These are phyloP conservation scores for Zaprionus lineosus DNA, from an alignment of 2,888 invertebrate species.

Conservation along the genomic window DNA sequence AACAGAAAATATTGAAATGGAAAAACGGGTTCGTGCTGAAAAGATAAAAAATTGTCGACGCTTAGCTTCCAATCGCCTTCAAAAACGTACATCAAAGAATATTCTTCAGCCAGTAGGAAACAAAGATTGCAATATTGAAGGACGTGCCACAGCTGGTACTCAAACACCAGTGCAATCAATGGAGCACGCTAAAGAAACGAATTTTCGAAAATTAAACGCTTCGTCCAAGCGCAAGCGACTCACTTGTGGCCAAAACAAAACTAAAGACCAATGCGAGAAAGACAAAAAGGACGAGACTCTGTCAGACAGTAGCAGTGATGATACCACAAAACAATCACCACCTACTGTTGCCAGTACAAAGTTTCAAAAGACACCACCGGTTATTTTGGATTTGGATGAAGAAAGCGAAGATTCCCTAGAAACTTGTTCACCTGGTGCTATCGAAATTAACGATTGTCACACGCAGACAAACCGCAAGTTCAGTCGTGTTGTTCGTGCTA, in stretches of 20 bases:
- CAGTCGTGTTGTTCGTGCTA: conserved; percentile 54
- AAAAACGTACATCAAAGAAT: conserved; percentile 6
- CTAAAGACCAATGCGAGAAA: background rate
- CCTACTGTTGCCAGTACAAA: background rate
- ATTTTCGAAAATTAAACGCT: conserved; percentile 5
- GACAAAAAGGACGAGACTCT: conserved; percentile 20
- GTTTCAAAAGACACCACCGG: conserved; percentile 57
- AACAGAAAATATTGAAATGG: conserved; percentile 45
- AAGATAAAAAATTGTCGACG: conserved; percentile 45
- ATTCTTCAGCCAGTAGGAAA: conserved; percentile 7
- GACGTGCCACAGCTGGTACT: conserved; percentile 55
- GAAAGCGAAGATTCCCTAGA: conserved; percentile 63
- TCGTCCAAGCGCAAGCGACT: conserved; percentile 22
- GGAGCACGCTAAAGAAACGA: conserved; percentile 46
- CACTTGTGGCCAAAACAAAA: background rate
- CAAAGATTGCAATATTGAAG: conserved; percentile 38
- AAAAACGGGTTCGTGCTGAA: conserved; percentile 35
- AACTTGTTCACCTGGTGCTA: conserved; percentile 38
- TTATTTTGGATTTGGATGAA: conserved; percentile 69
- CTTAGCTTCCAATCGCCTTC: conserved; percentile 15
- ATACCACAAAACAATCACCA: background rate
- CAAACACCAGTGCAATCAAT: conserved; percentile 43
- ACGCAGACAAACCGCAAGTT: conserved; percentile 59
- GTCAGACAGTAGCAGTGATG: conserved; percentile 25
- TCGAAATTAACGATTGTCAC: conserved; percentile 56